Evolutionary conservation across 2,113 vertebrate species (phyloP).

Genomic region (Anhinga anhinga): DNA sequence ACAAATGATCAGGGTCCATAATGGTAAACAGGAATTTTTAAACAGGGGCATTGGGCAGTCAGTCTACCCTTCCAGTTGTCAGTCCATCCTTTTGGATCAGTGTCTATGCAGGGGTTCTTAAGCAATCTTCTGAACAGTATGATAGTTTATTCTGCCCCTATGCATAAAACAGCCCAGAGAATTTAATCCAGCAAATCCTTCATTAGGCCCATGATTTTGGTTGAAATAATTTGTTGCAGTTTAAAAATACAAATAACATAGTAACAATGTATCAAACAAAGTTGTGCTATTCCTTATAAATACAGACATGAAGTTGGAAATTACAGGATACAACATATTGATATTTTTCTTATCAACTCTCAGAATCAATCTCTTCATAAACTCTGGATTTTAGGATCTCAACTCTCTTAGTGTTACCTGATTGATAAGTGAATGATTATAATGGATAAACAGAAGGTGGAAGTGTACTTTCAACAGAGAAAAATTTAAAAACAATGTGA

Average conservation of each 20-base stretch:
- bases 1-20: neutral
- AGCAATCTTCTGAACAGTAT: neutral
- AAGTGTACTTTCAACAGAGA: neutral
- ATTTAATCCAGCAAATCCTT: neutral
- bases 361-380: neutral
- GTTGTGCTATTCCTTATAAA: neutral
- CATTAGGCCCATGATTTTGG: neutral
- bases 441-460: neutral
- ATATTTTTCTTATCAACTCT: neutral
- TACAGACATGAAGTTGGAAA: neutral
- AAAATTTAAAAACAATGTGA: neutral
- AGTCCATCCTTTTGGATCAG: neutral
- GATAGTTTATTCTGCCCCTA: neutral
- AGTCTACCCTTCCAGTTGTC: neutral
- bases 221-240: neutral
- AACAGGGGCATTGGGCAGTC: neutral
- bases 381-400: neutral
- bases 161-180: neutral
- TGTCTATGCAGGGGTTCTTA: neutral
- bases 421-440: neutral
- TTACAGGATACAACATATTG: neutral
- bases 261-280: neutral
- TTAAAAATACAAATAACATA: neutral
- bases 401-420: neutral
- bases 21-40: neutral